These are phyloP conservation scores for Puma concolor DNA, from an alignment of 2,113 vertebrate genomes.

Conservation along the genomic window DNA sequence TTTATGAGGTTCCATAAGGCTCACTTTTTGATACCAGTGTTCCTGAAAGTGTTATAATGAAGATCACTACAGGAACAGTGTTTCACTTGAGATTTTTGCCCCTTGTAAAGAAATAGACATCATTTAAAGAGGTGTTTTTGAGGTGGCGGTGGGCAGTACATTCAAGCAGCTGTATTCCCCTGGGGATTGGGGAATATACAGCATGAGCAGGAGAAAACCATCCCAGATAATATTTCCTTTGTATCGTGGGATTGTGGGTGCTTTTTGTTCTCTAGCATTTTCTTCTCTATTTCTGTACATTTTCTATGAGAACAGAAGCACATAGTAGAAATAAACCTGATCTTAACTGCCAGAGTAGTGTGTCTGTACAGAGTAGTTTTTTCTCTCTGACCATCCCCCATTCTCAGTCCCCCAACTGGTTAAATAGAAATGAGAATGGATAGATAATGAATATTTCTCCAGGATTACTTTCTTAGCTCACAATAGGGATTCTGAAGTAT, in stretches of 20 bases:
- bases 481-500: background rate
- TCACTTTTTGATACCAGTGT: background rate
- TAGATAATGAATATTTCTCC: background rate
- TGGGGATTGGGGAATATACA: background rate
- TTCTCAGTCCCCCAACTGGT: background rate
- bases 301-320: constrained; percentile 3
- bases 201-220: background rate
- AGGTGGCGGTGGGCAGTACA: background rate
- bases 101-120: background rate
- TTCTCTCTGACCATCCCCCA: background rate
- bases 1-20: background rate
- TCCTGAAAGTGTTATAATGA: constrained; percentile 13
- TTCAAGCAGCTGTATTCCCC: background rate
- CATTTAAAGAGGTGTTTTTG: background rate
- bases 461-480: constrained; percentile 20
- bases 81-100: background rate
- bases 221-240: background rate
- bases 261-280: constrained; percentile 25
- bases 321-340: background rate
- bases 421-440: background rate
- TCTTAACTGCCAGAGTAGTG: background rate
- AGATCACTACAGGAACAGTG: background rate
- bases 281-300: constrained; percentile 1
- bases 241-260: background rate
- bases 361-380: background rate